These are phyloP conservation scores for Haemorhous mexicanus DNA, from an alignment of 2,113 vertebrate species.

Conservation along the genomic window DNA sequence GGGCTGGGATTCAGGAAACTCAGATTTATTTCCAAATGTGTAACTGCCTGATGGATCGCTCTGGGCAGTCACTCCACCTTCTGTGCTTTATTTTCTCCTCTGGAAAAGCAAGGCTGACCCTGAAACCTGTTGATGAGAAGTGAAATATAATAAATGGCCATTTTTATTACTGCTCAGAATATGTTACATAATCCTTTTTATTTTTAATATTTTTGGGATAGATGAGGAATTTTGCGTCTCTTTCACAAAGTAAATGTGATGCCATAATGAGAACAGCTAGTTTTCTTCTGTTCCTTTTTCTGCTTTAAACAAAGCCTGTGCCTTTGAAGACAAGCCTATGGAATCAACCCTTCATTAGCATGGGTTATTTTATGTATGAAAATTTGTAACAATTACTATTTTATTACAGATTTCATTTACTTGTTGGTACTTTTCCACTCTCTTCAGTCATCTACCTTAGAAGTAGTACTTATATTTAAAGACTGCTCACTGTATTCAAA, in stretches of 20 bases:
- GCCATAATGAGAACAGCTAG: neutral
- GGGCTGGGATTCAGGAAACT: conserved; percentile 3
- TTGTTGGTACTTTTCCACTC: neutral
- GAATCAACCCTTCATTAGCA: neutral
- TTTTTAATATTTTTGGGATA: neutral
- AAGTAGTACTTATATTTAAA: neutral
- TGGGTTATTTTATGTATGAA: neutral
- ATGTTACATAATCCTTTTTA: neutral
- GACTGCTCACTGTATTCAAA: neutral
- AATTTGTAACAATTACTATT: neutral
- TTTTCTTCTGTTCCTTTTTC: neutral
- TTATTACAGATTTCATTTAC: neutral
- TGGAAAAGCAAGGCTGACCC: neutral
- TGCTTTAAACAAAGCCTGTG: neutral
- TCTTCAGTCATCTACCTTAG: neutral
- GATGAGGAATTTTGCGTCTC: neutral
- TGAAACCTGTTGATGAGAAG: neutral
- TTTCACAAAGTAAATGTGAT: neutral
- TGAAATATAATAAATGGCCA: neutral
- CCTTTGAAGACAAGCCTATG: neutral
- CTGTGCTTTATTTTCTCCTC: neutral
- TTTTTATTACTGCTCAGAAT: neutral
- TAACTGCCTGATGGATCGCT: neutral
- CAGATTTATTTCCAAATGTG: neutral
- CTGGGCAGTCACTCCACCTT: neutral